Conservation (phyloP, 2,797 vertebrate species). For the Platyrinchus mystaceus region DNA sequence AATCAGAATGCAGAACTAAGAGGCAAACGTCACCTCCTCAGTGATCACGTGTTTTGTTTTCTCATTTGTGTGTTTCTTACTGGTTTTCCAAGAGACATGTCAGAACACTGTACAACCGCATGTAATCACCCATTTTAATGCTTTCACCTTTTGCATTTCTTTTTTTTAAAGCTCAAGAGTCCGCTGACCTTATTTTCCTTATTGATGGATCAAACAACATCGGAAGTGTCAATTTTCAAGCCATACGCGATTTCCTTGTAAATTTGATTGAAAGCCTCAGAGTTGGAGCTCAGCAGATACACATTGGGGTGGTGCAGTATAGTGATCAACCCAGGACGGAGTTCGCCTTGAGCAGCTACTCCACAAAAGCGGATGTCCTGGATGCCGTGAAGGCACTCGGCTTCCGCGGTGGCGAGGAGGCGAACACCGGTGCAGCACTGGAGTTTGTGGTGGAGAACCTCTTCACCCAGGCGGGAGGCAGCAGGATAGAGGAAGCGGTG, state of each 20-base stretch:
- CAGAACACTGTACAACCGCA: constrained; percentile 79
- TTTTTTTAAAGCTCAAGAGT: constrained; percentile 87
- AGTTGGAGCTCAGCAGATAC: constrained; percentile 87
- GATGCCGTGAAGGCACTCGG: constrained; percentile 85
- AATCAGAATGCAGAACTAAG: constrained; percentile 94
- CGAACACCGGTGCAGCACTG: constrained; percentile 90
- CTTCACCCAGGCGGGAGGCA: constrained; percentile 85
- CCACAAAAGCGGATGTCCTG: constrained; percentile 84
- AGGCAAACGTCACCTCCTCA: constrained; percentile 72
- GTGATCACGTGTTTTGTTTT: constrained; percentile 76
- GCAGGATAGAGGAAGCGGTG: constrained; percentile 89
- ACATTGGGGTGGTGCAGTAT: constrained; percentile 91
- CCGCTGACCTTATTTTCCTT: constrained; percentile 98
- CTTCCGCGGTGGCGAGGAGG: constrained; percentile 83
- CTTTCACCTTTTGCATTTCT: constrained; percentile 91
- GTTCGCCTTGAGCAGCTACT: constrained; percentile 89
- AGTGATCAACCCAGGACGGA: constrained; percentile 81
- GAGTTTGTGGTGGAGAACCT: constrained; percentile 86
- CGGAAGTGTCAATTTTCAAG: constrained; percentile 90
- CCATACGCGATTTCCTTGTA: constrained; percentile 89
- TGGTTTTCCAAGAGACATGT: constrained; percentile 85
- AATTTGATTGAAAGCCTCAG: constrained; percentile 91
- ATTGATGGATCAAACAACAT: constrained; percentile 98
- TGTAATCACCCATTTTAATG: constrained; percentile 84
- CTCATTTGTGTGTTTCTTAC: constrained; percentile 82